Evolutionary conservation across 2,113 vertebrate genomes (phyloP), one percentile per base, ranked within the genome.

Genomic region (Aphyosemion australe): DNA sequence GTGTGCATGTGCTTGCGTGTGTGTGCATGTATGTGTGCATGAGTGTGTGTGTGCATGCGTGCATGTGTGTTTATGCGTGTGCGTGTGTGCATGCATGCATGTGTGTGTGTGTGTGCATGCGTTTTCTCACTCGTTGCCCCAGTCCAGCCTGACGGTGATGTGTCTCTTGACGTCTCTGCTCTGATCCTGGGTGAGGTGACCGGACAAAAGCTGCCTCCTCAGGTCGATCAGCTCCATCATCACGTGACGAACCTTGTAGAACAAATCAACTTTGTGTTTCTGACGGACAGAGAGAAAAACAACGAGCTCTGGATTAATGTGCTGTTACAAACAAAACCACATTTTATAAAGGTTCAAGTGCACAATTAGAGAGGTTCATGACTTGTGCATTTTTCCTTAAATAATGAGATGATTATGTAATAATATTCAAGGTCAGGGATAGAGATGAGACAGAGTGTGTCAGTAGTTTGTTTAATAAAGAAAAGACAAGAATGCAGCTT

Each of bases 151-250:
- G 82, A 99, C 94, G 2, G 96, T 98, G 87, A 98, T 90, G 84
- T 98, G 97, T 42, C 96, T 94, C 85, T 98, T 99, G 83, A 98
- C 95, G 76, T 99, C 97, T 34, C 95, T 92, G 87, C 94, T 92
- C 92, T 99, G 97, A 80, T 99, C 97, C 82, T 97, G 95, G 0
- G 96, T 97, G 87, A 99, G 93, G 90, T 98, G 97, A 63, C 95
- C 96, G 0, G 96, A 97, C 34, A 97, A 90, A 68, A 99, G 93
- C 89, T 99, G 97, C 82, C 96, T 88, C 57, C 97, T 94, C 21
- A 99, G 94, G 91, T 99, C 97, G 84, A 99, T 95, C 85, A 99
- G 93, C 87, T 99, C 97, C 61, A 95, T 95, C 97, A 99, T 99
- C 80, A 99, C 97, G 75, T 99, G 97, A 19, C 96, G 96, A 14